Conservation (phyloP, 2,888 invertebrate species). For the Invenusta paracnida region DNA sequence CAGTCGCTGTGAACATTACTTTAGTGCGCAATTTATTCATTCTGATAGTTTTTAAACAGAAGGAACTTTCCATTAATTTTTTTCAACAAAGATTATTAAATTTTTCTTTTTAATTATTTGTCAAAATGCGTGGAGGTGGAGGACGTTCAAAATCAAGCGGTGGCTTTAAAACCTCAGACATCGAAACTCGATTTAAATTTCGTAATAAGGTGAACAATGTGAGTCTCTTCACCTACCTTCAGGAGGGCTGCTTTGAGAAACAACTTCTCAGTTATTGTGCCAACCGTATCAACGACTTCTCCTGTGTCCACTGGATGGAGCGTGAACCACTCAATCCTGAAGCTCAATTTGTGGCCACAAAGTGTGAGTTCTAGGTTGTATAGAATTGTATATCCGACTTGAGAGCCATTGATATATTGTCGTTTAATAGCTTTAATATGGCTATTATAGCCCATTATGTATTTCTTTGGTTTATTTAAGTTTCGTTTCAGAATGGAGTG, state of each 20-base stretch:
- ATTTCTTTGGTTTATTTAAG: too few species aligned
- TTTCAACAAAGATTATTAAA: too few species aligned
- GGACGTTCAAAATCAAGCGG: not conserved
- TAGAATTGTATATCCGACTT: too few species aligned
- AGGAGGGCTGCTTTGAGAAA: constrained; percentile 10
- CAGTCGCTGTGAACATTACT: too few species aligned
- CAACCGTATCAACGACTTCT: not conserved
- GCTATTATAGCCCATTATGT: too few species aligned
- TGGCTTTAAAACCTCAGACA: not conserved
- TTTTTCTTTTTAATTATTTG: too few species aligned
- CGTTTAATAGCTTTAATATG: too few species aligned
- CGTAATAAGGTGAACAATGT: not conserved
- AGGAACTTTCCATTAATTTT: too few species aligned
- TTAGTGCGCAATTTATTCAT: too few species aligned
- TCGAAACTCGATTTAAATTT: not conserved
- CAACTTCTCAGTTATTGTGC: not conserved
- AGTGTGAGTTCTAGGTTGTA: not conserved
- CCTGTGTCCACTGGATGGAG: constrained; percentile 23
- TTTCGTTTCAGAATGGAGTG: too few species aligned
- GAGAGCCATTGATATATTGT: too few species aligned
- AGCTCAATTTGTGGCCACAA: not conserved
- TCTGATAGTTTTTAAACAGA: too few species aligned
- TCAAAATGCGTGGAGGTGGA: not conserved
- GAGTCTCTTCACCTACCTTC: not conserved
- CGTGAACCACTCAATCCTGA: not conserved